phyloP scores from a whole-genome alignment of 2,797 vertebrate species.

The Parotocinclus haroldoi region DNA sequence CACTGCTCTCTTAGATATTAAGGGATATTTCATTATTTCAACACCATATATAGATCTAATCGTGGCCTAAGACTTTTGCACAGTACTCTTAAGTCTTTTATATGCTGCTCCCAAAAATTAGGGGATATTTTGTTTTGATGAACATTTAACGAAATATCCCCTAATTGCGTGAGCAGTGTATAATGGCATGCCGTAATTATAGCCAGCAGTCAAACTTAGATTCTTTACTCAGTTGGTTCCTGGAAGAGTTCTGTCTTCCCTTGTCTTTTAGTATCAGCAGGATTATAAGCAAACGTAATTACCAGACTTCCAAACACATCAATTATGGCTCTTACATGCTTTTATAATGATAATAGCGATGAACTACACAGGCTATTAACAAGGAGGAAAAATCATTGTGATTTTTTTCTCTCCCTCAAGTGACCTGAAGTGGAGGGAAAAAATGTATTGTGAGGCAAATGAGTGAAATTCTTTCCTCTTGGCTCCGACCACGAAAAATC shows the following conservation, averaged over 20 bases:
- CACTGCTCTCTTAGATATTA: no score
- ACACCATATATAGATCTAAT: no score
- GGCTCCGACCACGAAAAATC: slow-evolving; percentile 26
- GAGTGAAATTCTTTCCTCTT: slow-evolving; percentile 32
- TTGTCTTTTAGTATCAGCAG: neutral
- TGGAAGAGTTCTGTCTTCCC: neutral
- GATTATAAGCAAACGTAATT: neutral
- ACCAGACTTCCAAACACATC: slow-evolving; percentile 11
- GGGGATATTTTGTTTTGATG: no score
- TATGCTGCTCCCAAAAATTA: no score
- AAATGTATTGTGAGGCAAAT: slow-evolving; percentile 25
- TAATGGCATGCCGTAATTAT: no score
- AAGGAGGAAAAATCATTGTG: slow-evolving; percentile 14
- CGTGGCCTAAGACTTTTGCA: no score
- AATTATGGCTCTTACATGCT: slow-evolving; percentile 14
- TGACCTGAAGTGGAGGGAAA: slow-evolving; percentile 28
- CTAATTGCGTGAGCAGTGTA: no score
- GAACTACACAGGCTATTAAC: slow-evolving; percentile 24
- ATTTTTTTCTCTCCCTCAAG: neutral
- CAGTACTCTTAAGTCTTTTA: no score
- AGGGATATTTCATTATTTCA: no score
- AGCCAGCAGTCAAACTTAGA: no score
- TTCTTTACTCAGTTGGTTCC: no score
- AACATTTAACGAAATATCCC: no score
- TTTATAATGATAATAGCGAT: slow-evolving; percentile 27